Conservation (phyloP, 2,888 invertebrate genomes). For the Drosophila nr. medialis region DNA sequence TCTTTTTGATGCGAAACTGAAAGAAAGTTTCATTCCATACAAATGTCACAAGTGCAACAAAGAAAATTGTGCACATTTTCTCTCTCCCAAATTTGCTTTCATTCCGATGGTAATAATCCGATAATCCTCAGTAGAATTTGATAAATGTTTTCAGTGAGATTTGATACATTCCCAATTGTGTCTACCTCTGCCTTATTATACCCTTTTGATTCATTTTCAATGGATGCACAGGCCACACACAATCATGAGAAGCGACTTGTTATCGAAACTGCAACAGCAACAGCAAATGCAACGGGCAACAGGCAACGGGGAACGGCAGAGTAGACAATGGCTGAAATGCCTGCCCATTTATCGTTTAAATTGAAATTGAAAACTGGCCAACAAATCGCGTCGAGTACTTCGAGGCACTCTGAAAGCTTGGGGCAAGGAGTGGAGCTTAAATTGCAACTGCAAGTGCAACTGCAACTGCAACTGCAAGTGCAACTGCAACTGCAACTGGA, state of each 20-base stretch:
- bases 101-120: background rate
- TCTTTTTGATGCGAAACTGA: background rate
- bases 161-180: background rate
- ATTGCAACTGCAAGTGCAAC: background rate
- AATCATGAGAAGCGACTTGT: constrained; percentile 1
- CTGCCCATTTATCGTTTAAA: constrained; percentile 9
- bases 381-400: background rate
- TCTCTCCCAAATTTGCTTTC: background rate
- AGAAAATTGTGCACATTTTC: background rate
- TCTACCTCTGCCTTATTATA: background rate
- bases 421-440: background rate
- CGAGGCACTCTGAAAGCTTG: background rate
- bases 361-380: constrained; percentile 11
- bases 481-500: background rate
- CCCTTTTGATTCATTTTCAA: background rate
- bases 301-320: background rate
- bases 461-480: background rate
- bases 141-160: background rate
- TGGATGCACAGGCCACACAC: background rate
- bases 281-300: background rate
- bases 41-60: background rate
- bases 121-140: background rate
- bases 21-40: no score
- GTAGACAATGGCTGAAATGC: background rate
- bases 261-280: background rate